Conservation (phyloP, 2,113 vertebrate species). For the Hippocampus comes region DNA sequence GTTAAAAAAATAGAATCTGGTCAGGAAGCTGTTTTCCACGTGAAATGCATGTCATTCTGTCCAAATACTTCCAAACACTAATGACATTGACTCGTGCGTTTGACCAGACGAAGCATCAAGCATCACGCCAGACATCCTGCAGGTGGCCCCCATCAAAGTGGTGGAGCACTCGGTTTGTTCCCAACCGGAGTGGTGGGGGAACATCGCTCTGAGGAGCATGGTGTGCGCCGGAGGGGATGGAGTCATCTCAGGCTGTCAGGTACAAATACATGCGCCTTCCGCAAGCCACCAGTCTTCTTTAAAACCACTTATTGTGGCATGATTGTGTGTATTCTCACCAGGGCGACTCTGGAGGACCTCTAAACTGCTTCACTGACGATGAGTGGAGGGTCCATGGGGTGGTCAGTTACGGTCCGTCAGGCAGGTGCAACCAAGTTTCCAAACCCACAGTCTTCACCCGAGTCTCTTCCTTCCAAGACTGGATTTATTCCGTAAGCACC, state of each 20-base stretch:
- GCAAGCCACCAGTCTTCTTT: neutral
- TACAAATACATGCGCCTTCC: neutral
- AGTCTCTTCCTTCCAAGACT: constrained; percentile 63
- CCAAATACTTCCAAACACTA: neutral
- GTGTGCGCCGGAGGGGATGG: constrained; percentile 73
- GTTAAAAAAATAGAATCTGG: too few species aligned
- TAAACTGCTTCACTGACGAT: constrained; percentile 57
- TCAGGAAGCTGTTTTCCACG: too few species aligned
- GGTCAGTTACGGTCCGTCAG: constrained; percentile 63
- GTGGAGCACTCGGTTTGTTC: constrained; percentile 65
- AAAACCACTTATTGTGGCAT: neutral
- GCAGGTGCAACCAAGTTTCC: constrained; percentile 56
- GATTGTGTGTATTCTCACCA: constrained; percentile 12
- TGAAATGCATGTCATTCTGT: too few species aligned
- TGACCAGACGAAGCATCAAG: neutral
- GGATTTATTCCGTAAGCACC: constrained; percentile 62
- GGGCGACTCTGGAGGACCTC: constrained; percentile 70
- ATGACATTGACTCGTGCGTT: neutral
- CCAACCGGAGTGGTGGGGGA: constrained; percentile 64
- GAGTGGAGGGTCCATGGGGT: constrained; percentile 65
- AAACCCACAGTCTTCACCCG: constrained; percentile 72
- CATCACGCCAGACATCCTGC: constrained; percentile 34
- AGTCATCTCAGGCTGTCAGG: constrained; percentile 64
- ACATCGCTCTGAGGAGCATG: constrained; percentile 52
- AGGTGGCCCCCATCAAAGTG: constrained; percentile 55